phyloP scores from a whole-genome alignment of 1,140 invertebrate genomes.

The Sesamia nonagrioides region DNA sequence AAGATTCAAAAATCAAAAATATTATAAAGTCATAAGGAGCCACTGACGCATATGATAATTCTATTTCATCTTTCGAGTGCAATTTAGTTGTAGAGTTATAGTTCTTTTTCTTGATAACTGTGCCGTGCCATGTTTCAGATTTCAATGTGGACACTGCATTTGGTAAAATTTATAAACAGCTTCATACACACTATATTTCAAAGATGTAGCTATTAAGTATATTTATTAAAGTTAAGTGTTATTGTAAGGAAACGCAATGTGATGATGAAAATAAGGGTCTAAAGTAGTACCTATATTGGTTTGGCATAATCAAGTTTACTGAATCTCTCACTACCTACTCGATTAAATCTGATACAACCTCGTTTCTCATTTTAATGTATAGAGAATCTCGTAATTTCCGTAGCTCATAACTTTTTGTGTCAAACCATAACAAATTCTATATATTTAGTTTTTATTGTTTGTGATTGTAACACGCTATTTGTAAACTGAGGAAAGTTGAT shows the following conservation, averaged over 20 bases:
- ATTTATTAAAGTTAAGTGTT: slow-evolving; percentile 61
- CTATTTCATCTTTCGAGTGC: slow-evolving; percentile 59
- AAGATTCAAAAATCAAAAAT: slow-evolving; percentile 39
- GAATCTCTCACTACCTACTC: slow-evolving; percentile 55
- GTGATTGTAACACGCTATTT: slow-evolving; percentile 66
- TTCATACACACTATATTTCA: slow-evolving; percentile 49
- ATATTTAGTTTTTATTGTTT: slow-evolving; percentile 69
- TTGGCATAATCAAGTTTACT: slow-evolving; percentile 70
- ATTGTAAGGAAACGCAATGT: slow-evolving; percentile 79
- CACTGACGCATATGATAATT: slow-evolving; percentile 35
- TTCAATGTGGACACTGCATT: slow-evolving; percentile 48
- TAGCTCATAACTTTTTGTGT: slow-evolving; percentile 61
- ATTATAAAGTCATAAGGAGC: slow-evolving; percentile 30
- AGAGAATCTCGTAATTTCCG: slow-evolving; percentile 35
- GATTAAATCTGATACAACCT: not conserved
- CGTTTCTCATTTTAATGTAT: not conserved
- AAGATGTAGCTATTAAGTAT: slow-evolving; percentile 53
- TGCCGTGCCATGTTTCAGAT: slow-evolving; percentile 72
- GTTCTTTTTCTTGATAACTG: slow-evolving; percentile 59
- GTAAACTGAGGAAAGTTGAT: slow-evolving; percentile 81
- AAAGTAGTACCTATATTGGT: slow-evolving; percentile 74
- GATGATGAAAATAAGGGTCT: slow-evolving; percentile 81
- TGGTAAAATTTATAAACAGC: slow-evolving; percentile 43
- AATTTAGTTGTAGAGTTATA: slow-evolving; percentile 69
- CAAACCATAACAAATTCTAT: slow-evolving; percentile 65